Evolutionary conservation across 2,113 vertebrate species (phyloP), one percentile per base, ranked within the genome.

Genomic region (Verasper variegatus): DNA sequence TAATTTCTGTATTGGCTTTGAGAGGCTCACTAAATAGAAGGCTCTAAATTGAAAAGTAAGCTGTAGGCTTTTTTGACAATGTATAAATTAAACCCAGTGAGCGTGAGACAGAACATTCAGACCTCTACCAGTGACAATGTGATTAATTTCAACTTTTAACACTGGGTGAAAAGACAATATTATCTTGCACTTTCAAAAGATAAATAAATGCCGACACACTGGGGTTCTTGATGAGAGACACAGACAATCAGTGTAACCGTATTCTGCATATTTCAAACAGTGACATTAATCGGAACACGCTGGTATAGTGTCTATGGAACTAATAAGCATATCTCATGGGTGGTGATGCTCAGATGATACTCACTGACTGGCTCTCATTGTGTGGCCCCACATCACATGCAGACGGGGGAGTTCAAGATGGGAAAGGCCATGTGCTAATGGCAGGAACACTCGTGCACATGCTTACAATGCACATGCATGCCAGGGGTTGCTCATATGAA

Each of bases 341-440:
- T 69, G 74, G 23, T 70, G 69, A 85, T 74, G 24, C 67, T 83
- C 80, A 75, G 63, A 82, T 72, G 66, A 84, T 59, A 21, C 61
- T 71, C 37, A 26, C 49, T 78, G 37, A 83, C 62, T 72, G 52
- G 55, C 27, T 67, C 9, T 54, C 67, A 71, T 81, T 82, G 76
- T 76, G 1, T 42, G 20, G 61, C 10, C 26, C 17, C 2, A 65
- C 49, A 68, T 85, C 86, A 83, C 84, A 87, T 87, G 84, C 65
- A 45, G 54, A 54, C 18, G 40, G 4, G 26, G 24, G 26, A 59
- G 21, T 52, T 51, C 51, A 49, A 11, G 51, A 45, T 26, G 24
- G 47, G 9, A 31, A 78, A 79, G 63, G 21, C 35, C 49, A 52
- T 66, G 69, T 59, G 78, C 56, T 76, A 37, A 68, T 12, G 56